phyloP scores from a whole-genome alignment of 2,113 vertebrate genomes.

The Brachirus orientalis region DNA sequence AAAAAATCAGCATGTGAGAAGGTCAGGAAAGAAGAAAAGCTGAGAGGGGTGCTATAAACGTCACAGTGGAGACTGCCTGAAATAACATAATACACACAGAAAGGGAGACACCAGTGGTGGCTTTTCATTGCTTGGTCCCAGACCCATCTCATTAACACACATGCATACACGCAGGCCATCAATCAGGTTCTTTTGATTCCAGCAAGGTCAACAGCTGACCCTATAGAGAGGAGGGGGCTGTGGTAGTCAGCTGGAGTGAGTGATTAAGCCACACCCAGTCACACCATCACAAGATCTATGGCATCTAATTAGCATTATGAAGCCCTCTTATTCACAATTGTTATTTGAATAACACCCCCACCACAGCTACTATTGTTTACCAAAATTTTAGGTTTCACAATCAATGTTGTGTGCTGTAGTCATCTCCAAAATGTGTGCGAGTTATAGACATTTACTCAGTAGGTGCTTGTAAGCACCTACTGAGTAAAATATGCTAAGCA shows the following conservation, averaged over 20 bases:
- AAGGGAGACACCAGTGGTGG: slow-evolving; percentile 16
- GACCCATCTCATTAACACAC: slow-evolving; percentile 11
- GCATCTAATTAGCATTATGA: no score
- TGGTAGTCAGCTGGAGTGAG: slow-evolving; percentile 40
- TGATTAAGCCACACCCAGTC: background rate
- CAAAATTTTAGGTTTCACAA: no score
- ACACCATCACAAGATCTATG: background rate
- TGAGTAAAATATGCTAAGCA: no score
- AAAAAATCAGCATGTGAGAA: background rate
- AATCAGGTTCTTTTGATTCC: slow-evolving; percentile 43
- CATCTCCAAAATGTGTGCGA: background rate
- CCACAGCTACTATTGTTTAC: background rate
- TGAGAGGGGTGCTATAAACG: slow-evolving; percentile 28
- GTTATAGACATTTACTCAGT: background rate
- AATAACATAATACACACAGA: slow-evolving; percentile 48
- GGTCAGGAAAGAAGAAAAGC: slow-evolving; percentile 11
- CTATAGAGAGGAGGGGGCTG: slow-evolving; percentile 19
- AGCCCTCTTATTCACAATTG: background rate
- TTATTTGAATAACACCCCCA: background rate
- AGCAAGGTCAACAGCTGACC: slow-evolving; percentile 57
- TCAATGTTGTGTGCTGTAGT: background rate
- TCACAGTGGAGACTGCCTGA: slow-evolving; percentile 38
- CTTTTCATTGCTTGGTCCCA: slow-evolving; percentile 20
- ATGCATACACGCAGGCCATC: slow-evolving; percentile 14
- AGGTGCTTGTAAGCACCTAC: background rate